phyloP scores from a whole-genome alignment of 2,888 invertebrate genomes.

The Colostygia pectinataria region DNA sequence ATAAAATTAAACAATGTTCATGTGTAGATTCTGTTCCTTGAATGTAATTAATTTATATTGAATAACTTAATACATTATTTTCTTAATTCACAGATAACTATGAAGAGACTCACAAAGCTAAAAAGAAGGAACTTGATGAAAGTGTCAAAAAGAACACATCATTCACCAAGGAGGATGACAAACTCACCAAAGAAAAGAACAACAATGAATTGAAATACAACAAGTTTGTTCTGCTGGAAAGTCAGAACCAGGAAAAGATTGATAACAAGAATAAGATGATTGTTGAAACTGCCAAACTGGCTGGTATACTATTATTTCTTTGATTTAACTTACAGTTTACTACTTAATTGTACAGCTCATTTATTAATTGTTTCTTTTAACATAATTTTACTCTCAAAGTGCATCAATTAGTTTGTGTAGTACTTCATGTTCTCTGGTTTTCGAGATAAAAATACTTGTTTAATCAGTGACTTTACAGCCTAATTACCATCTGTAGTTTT shows the following conservation, averaged over 20 bases:
- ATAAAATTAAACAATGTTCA: no score
- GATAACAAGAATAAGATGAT: conserved; percentile 66
- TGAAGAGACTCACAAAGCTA: conserved; percentile 59
- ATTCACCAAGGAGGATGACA: conserved; percentile 73
- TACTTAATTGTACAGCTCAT: no score
- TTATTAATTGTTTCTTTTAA: no score
- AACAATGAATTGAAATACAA: conserved; percentile 71
- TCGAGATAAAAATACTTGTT: no score
- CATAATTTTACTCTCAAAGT: no score
- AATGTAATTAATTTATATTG: no score
- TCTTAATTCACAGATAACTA: conserved; percentile 53
- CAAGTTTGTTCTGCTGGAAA: conserved; percentile 67
- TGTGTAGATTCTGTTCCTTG: no score
- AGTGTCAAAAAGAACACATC: conserved; percentile 64
- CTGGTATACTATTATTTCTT: conserved; percentile 20
- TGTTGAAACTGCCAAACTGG: conserved; percentile 58
- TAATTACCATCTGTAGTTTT: no score
- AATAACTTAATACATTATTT: no score
- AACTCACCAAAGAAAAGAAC: conserved; percentile 70
- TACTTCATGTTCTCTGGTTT: no score
- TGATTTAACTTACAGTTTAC: background rate
- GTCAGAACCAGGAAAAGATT: conserved; percentile 75
- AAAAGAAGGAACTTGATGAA: conserved; percentile 66
- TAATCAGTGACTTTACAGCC: no score
- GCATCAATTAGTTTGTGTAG: no score